These are phyloP conservation scores for Antedon bifida DNA, from an alignment of 35 echinoderm and acorn worm genomes.

Conservation along the genomic window DNA sequence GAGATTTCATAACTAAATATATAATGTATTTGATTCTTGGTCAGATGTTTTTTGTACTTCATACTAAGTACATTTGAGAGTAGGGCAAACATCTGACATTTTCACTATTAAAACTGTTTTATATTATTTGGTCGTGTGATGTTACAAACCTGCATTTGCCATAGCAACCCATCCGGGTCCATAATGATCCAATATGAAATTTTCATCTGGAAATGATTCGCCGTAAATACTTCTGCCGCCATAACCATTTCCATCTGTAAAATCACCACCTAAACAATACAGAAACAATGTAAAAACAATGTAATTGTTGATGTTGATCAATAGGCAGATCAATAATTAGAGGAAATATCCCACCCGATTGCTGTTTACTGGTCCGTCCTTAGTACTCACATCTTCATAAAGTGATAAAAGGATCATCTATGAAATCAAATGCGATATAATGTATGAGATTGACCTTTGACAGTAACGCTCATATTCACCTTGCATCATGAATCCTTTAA, in stretches of 20 bases:
- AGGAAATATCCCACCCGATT: too few relatives aligned
- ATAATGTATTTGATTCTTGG: background rate
- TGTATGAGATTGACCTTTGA: too few relatives aligned
- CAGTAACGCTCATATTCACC: background rate
- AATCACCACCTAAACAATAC: conserved; percentile 2
- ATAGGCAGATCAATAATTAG: background rate
- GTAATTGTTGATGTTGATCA: background rate
- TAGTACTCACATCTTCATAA: too few relatives aligned
- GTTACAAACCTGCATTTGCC: conserved; percentile 2
- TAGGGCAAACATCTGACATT: too few relatives aligned
- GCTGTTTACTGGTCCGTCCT: too few relatives aligned
- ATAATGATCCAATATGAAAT: conserved; percentile 9
- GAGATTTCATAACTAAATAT: background rate
- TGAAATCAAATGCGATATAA: too few relatives aligned
- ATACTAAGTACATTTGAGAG: too few relatives aligned
- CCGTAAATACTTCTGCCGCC: conserved; percentile 4
- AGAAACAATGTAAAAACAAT: background rate
- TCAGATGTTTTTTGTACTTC: too few relatives aligned
- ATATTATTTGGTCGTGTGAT: too few relatives aligned
- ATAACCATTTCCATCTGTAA: background rate
- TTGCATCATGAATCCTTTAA: background rate
- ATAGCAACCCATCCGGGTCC: conserved; percentile 5
- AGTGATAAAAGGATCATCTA: too few relatives aligned
- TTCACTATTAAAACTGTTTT: too few relatives aligned
- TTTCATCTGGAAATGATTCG: background rate